phyloP scores from a whole-genome alignment of 2,113 vertebrate genomes.

The Hydropotes inermis region DNA sequence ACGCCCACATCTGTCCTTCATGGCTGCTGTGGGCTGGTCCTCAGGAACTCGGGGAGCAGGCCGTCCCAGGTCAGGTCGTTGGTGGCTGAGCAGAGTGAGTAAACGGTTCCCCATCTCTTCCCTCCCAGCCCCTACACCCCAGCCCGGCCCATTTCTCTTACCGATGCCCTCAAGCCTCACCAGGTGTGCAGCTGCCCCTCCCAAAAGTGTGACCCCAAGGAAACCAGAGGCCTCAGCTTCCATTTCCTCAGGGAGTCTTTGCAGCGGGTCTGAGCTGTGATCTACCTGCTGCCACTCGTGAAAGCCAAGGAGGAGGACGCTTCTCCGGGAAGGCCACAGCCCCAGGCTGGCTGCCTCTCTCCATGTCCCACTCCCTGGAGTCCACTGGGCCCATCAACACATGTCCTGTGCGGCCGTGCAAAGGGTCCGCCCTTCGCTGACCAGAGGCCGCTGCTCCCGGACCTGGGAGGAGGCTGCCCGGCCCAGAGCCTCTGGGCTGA shows the following conservation, averaged over 20 bases:
- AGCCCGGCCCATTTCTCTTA: neutral
- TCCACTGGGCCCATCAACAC: neutral
- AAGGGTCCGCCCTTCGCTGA: neutral
- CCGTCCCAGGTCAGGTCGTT: neutral
- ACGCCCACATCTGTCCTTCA: neutral
- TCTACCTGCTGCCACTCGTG: neutral
- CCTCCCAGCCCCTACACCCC: neutral
- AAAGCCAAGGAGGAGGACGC: neutral
- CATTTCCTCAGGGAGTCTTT: rapidly evolving
- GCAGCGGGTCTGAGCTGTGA: no score
- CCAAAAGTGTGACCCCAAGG: neutral
- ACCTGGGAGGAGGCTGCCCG: neutral
- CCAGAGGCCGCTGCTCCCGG: rapidly evolving
- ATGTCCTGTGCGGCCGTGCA: neutral
- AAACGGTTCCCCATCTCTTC: neutral
- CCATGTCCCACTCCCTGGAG: neutral
- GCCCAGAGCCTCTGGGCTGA: neutral
- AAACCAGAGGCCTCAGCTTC: neutral
- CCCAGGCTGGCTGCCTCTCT: neutral
- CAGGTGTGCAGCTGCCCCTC: neutral
- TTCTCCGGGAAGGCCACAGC: neutral
- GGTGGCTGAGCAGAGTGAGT: neutral
- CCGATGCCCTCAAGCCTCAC: neutral
- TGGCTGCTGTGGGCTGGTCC: neutral
- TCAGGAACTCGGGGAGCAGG: neutral